Percentiles rank a stretch among this genome's conserved stretches.
Conservation (phyloP, 2,888 invertebrate species). For the Dusona sp. region DNA sequence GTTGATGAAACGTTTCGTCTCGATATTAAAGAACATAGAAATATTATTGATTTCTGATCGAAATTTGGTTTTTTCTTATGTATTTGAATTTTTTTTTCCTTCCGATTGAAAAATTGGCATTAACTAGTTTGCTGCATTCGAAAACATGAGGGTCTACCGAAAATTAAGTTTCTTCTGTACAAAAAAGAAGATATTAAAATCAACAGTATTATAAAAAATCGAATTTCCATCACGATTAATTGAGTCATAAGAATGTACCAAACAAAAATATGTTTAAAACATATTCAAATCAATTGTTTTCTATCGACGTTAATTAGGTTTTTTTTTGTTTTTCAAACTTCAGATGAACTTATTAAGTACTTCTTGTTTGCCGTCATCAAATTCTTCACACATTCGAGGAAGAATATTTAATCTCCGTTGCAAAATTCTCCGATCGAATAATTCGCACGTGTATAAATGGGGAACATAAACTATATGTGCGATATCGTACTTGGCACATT, state of each 20-base stretch:
- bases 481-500: slow-evolving; percentile 39
- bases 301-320: neutral
- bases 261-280: too few relatives aligned
- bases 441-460: slow-evolving; percentile 14
- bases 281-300: neutral
- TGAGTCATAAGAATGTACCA: too few relatives aligned
- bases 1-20: neutral
- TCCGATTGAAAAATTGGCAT: neutral
- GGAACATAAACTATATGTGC: slow-evolving; percentile 9
- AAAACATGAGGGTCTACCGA: too few relatives aligned
- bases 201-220: too few relatives aligned
- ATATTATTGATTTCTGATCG: neutral
- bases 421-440: slow-evolving; percentile 15
- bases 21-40: neutral
- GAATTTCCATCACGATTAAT: too few relatives aligned
- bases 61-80: neutral
- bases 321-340: neutral
- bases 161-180: neutral
- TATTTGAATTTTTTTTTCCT: neutral
- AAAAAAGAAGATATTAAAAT: neutral
- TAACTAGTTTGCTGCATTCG: neutral
- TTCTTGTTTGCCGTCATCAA: neutral
- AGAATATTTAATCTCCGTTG: neutral
- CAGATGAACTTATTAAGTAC: neutral
- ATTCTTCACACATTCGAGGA: neutral